Evolutionary conservation across 2,888 invertebrate genomes (phyloP).

Genomic region (Sabatieria punctata): DNA sequence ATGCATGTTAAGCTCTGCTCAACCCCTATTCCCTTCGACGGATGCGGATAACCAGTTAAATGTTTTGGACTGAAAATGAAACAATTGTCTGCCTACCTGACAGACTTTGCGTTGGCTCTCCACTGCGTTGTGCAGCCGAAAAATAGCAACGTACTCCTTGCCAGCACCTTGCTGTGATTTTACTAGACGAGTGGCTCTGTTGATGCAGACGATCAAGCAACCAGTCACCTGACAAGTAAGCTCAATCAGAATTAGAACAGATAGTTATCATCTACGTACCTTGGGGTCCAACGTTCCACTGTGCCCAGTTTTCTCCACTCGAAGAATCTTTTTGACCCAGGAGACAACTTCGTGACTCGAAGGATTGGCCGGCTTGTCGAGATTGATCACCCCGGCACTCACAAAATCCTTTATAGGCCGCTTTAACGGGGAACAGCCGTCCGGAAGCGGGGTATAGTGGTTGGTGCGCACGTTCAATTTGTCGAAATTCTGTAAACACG

Average conservation of each 20-base stretch:
- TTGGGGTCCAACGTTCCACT: constrained; percentile 98
- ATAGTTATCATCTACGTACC: constrained; percentile 26
- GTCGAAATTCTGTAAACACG: constrained; percentile 59
- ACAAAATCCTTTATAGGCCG: constrained; percentile 72
- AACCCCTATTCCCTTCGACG: too few relatives aligned
- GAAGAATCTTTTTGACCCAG: constrained; percentile 91
- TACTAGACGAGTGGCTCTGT: constrained; percentile 81
- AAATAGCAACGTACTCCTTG: constrained; percentile 93
- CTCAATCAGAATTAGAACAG: too few relatives aligned
- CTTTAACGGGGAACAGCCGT: constrained; percentile 79
- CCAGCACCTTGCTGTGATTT: constrained; percentile 98
- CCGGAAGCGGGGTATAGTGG: constrained; percentile 86
- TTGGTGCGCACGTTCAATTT: constrained; percentile 77
- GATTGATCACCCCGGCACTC: constrained; percentile 64
- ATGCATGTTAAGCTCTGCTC: too few relatives aligned
- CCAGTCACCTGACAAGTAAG: constrained; percentile 46
- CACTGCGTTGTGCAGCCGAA: constrained; percentile 75
- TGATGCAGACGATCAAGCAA: constrained; percentile 91
- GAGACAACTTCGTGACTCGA: constrained; percentile 98
- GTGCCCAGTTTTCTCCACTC: constrained; percentile 95
- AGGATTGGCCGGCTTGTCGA: constrained; percentile 97
- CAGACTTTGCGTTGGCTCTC: constrained; percentile 42
- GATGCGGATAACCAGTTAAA: too few relatives aligned
- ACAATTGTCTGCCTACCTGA: constrained; percentile 33
- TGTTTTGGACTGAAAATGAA: too few relatives aligned